phyloP scores from a whole-genome alignment of 2,888 invertebrate genomes.

The Amblyjoppa fuscipennis region DNA sequence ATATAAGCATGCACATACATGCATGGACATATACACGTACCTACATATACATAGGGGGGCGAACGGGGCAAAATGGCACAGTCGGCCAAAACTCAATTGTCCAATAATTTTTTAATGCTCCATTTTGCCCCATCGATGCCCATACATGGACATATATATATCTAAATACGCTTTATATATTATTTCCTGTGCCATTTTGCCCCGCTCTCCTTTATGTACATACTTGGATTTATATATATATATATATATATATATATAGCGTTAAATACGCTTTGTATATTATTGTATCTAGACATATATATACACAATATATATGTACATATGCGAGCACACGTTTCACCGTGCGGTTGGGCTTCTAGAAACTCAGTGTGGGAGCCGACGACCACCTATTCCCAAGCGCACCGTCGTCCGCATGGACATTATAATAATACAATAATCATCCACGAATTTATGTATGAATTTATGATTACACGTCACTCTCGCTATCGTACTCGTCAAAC shows the following conservation, averaged over 20 bases:
- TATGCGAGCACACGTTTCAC: conserved; percentile 37
- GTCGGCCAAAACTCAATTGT: no score
- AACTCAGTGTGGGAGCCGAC: conserved; percentile 29
- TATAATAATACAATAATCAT: conserved; percentile 38
- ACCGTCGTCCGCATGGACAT: background rate
- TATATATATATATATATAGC: background rate
- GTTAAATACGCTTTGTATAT: background rate
- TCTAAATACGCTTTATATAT: background rate
- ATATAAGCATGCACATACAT: background rate
- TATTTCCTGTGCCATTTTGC: no score
- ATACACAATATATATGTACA: conserved; percentile 7
- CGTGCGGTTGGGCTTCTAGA: conserved; percentile 2
- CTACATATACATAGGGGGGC: background rate
- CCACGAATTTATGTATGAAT: conserved; percentile 28
- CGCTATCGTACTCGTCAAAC: conserved; percentile 16
- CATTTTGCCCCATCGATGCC: no score
- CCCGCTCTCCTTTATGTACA: background rate
- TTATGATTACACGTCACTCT: conserved; percentile 33
- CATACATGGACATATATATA: background rate
- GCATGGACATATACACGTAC: conserved; percentile 1
- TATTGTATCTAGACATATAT: background rate
- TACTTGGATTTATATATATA: background rate
- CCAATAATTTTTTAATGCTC: no score
- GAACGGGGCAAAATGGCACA: no score
- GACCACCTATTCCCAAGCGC: conserved; percentile 30